Percentiles rank a stretch among this genome's conserved stretches.
Evolutionary conservation across 1,140 invertebrate species (phyloP).

Genomic region (Tetramorium parvispinum): DNA sequence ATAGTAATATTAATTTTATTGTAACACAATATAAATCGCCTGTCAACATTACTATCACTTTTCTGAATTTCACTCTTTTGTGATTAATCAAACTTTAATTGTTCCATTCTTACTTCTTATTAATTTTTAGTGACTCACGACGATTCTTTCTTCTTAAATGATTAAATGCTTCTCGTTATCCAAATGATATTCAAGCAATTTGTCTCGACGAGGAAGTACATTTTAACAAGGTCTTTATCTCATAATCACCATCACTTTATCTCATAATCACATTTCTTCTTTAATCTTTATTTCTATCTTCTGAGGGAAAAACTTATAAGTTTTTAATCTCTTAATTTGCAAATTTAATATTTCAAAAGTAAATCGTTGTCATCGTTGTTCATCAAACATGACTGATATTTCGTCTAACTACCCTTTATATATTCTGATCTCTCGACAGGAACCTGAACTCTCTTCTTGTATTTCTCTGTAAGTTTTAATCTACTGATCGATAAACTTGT

Average conservation of each 20-base stretch:
- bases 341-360: slow-evolving; percentile 15
- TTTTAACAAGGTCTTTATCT: background rate
- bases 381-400: slow-evolving; percentile 1
- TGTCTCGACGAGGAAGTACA: background rate
- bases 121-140: background rate
- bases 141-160: slow-evolving; percentile 6
- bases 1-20: slow-evolving; percentile 3
- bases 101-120: slow-evolving; percentile 2
- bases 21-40: background rate
- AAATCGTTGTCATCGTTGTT: background rate
- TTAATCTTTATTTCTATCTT: background rate
- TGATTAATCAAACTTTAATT: slow-evolving; percentile 33
- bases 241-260: background rate
- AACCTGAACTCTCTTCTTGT: background rate
- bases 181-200: background rate
- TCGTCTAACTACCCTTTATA: background rate
- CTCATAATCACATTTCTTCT: background rate
- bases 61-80: background rate
- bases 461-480: background rate
- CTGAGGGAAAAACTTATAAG: background rate
- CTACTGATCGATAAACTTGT: background rate
- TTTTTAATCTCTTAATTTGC: background rate
- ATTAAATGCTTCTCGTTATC: background rate
- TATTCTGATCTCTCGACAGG: background rate
- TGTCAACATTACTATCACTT: background rate